Base-by-base conservation (phyloP, 2,888 invertebrate genomes). In the Tenthredo amoena region DNA sequence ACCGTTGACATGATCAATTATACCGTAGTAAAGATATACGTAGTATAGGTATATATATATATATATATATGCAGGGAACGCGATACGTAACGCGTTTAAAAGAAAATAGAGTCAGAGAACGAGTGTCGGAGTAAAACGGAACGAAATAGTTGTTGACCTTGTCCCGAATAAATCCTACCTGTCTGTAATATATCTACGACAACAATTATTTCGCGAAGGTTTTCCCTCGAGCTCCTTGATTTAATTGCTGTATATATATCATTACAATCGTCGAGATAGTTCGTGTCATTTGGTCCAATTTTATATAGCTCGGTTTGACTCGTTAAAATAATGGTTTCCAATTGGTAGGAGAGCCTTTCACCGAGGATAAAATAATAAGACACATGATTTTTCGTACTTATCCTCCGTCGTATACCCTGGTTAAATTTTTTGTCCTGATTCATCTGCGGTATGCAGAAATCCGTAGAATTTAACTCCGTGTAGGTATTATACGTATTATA, bases 141-240 rank as follows among this genome's bases (percentile, higher is more conserved):
- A 47, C 76, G 76, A 47, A 71, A 34, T 31, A 79, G 58, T 58
- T n/a, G 79, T 55, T 79, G 79, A 79, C 79, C 79, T 79, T 79
- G 79, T 79, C 43, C 79, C 34, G 79, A 55, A 79, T 79, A 47
- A 26, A 79, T 9, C 31, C 31, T 55, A 34, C 43, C 31, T 31
- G 18, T 31, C 26, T 37, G 55, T 58, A 18, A 34, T 31, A 55
- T 55, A 31, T 58, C 18, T 26, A 43, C 6, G 37, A 47, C 76
- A 26, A 26, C 21, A 50, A 79, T 79, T 37, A 79, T 79, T 79
- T 58, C 18, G 37, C 50, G 31, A 79, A 58, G 58, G 55, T 79
- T 55, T 55, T 34, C 58, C 55, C 40, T 3, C 71, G 34, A 31
- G 68, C 26, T 68, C 34, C 15, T 68, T 68, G 26, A 18, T 68